Evolutionary conservation across 2,888 invertebrate species (phyloP), one percentile per base, ranked within the genome.

Genomic region (Pseudeuparius sepicola): DNA sequence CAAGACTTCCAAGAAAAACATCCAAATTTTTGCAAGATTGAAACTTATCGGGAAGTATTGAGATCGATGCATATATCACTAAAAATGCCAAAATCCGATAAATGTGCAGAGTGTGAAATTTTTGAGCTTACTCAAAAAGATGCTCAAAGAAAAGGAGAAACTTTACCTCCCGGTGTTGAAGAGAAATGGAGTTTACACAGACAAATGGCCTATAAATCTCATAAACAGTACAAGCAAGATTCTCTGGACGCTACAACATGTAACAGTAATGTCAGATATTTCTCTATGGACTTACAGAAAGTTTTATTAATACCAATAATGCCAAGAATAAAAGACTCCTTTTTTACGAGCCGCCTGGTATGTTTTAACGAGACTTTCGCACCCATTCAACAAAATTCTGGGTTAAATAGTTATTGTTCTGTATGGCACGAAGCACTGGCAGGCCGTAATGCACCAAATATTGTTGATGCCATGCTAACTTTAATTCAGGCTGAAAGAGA

Each of bases 281-380:
- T 33, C 14, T 40, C 38, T 11, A 42, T 40, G 40, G 44, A 42
- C 24, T 14, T 42, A 10, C 37, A 40, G 24, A 44, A 44, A 37
- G 40, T 44, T 3, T 24, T 39, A 4, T 11, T 42, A n/a, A 4
- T 44, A 4, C 40, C 42, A 10, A 34, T 17, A 4, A 44, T 43
- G 41, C 41, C 42, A n/a, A n/a, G n/a, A n/a, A n/a, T n/a, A n/a
- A 42, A 42, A 14, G 27, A 27, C 14, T 12, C 20, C 18, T 42
- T 31, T 26, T 44, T 42, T 32, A 40, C 15, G 3, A 42, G 38
- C 16, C 20, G 40, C 2, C 24, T 42, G 3, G 31, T 40, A 6
- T 29, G 24, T 2, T 44, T 39, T 14, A 42, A 44, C 24, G 28
- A 39, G 27, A 36, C 34, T 2, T 42, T 42, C 29, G 40, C 42